Evolutionary conservation across 2,888 invertebrate genomes (phyloP), one percentile per base, ranked within the genome.

Genomic region (Hypena proboscidalis): DNA sequence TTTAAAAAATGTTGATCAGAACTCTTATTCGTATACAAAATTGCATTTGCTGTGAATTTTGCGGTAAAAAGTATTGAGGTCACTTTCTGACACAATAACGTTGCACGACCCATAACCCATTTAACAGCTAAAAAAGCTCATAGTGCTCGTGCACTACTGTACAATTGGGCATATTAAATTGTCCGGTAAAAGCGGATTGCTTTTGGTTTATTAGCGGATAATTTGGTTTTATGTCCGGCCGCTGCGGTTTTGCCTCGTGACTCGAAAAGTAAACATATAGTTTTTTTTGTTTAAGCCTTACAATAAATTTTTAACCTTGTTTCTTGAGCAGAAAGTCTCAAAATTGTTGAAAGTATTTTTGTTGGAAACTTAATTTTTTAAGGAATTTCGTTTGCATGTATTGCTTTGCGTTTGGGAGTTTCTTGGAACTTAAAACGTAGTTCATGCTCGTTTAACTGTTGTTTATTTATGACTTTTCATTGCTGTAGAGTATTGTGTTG

Each of bases 201-300:
- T 71, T 79, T 77, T 83, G 83, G 77, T 85, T 85, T 86, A 85
- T 85, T 85, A 85, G 85, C 67, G 74, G 62, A 74, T 86, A 83
- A 86, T 85, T 85, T 82, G 84, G 86, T 85, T 87, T 82, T 79
- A 81, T 77, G 78, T 76, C 74, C 70, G 63, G 66, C 78, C 77
- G 70, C 73, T 63, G 76, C 70, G 70, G 76, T 66, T 70, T 68
- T 58, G 58, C 65, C 68, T 40, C 81, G 83, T 80, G 79, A 81
- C 83, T 77, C 67, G 80, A 77, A 82, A 82, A 68, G 77, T 77
- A 83, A 83, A 82, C 78, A 80, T 77, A 74, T 66, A 68, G 62
- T 63, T 40, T 21, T n/a, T 58, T 52, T 65, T 60, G 43, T 41
- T 15, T 42, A 21, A 32, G 36, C 36, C 33, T 8, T 30, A 32